A percentile compares a stretch with the other conserved stretches of the same genome.
These are phyloP conservation scores for Pseudochirops corinnae DNA, from an alignment of 2,797 vertebrate species.

Conservation along the genomic window DNA sequence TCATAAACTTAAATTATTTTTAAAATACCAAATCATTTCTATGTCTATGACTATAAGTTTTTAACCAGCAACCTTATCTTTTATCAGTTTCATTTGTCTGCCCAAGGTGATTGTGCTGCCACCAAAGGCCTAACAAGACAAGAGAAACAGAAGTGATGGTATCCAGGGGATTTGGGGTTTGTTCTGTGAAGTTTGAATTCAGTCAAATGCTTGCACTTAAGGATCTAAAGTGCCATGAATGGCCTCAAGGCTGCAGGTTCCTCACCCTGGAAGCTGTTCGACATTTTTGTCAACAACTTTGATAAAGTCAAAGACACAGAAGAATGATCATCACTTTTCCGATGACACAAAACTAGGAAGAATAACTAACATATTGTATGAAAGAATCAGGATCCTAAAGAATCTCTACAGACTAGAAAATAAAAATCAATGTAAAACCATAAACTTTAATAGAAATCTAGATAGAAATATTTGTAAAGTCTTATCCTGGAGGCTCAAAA, in stretches of 20 bases:
- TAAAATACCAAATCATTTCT: background rate
- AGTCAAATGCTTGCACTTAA: too few species aligned
- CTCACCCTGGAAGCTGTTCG: background rate
- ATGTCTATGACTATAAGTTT: background rate
- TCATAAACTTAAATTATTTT: constrained; percentile 12
- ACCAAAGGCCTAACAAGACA: background rate
- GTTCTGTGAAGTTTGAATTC: too few species aligned
- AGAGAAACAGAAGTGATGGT: background rate
- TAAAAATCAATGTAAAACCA: background rate
- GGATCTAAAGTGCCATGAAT: too few species aligned
- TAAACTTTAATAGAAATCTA: background rate
- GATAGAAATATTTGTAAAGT: background rate
- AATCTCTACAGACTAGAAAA: background rate
- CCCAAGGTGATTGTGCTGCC: background rate
- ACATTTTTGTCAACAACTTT: background rate
- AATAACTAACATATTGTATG: background rate
- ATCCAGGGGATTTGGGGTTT: background rate
- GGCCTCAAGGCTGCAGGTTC: too few species aligned
- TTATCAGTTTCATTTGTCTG: background rate
- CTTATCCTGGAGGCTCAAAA: background rate
- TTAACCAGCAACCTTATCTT: constrained; percentile 20
- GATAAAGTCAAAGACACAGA: background rate
- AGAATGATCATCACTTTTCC: background rate
- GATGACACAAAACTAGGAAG: background rate
- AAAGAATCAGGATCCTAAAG: background rate